Evolutionary conservation across 2,113 vertebrate genomes (phyloP), one percentile per base, ranked within the genome.

Genomic region (Passer domesticus): DNA sequence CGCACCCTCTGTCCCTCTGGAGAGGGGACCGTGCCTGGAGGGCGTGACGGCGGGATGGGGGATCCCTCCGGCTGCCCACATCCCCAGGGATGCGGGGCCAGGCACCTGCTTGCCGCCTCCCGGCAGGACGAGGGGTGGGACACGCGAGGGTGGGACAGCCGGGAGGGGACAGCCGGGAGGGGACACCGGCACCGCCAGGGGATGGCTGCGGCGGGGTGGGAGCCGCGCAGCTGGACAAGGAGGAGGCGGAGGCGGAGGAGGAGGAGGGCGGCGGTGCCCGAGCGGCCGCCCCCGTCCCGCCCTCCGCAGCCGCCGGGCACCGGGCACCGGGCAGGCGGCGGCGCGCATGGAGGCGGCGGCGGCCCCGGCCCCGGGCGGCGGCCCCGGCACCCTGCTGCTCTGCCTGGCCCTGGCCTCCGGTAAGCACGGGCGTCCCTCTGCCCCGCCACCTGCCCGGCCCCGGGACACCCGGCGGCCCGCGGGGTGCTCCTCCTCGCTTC

Each of bases 371-470:
- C 64, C 76, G 88, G 88, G 73, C 35, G 73, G 94, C 53, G 92
- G 74, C 43, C 92, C 92, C 87, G 79, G 90, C n/a, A 49, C 92
- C 46, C 56, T 96, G 70, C 70, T 94, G 92, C 76, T 96, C 41
- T 92, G 92, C 87, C 90, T 91, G 87, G 90, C 84, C 63, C 81
- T 94, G 44, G 76, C 91, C 93, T 96, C 90, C 72, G 91, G 95
- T 91, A 91, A 94, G 92, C 84, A 69, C 82, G 39, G 66, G 69
- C 11, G 35, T 23, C 90, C 50, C 56, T 37, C 69, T 33, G 79
- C 25, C 53, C 44, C 39, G 19, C 39, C 62, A 49, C 19, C 37
- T 41, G 59, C 67, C 67, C 39, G 47, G 3, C 23, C 73, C 73
- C 59, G 59, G 67, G 67, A 58, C 23, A 73, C 6, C 86, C 67